Conservation (phyloP, 2,797 vertebrate genomes). For the Alca torda region DNA sequence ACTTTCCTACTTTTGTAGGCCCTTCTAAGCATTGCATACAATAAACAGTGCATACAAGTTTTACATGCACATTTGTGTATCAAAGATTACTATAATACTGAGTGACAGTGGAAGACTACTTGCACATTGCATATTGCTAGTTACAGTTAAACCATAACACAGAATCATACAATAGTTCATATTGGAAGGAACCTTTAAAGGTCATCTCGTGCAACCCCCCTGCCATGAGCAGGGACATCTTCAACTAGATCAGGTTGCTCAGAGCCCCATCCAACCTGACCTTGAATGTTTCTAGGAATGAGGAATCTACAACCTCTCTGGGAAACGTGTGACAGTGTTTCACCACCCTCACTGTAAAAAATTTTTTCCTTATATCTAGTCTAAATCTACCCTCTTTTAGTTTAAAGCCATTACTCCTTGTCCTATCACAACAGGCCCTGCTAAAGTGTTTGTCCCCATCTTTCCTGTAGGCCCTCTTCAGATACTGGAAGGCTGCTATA, state of each 20-base stretch:
- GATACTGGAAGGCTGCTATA: background rate
- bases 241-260: background rate
- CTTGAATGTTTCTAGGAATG: background rate
- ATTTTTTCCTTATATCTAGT: background rate
- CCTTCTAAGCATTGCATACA: background rate
- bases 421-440: background rate
- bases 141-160: background rate
- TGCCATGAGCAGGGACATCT: background rate
- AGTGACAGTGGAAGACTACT: background rate
- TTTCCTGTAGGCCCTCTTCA: background rate
- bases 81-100: background rate
- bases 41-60: background rate
- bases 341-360: background rate
- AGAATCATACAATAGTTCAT: background rate
- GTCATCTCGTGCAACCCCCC: background rate
- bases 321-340: background rate
- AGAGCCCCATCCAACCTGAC: background rate
- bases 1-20: background rate
- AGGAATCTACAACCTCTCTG: background rate
- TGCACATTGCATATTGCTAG: background rate
- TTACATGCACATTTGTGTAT: background rate
- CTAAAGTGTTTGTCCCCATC: background rate
- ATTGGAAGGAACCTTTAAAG: background rate
- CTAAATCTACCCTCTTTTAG: background rate
- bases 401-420: background rate